phyloP scores from a whole-genome alignment of 2,888 invertebrate genomes.

The Spatulosminthurus flaviceps region DNA sequence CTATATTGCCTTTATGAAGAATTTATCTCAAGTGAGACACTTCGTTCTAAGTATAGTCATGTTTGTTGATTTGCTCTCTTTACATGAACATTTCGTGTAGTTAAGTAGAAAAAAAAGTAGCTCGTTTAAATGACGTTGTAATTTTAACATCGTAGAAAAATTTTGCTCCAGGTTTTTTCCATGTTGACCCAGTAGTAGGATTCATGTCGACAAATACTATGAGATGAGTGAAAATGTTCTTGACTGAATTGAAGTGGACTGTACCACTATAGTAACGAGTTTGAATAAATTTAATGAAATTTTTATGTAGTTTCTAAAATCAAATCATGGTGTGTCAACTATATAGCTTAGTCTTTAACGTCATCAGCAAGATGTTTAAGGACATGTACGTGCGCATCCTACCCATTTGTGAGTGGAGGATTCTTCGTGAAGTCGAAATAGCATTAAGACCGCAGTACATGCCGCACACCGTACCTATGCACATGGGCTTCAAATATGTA shows the following conservation, averaged over 20 bases:
- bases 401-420: too few relatives aligned
- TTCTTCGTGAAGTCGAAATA: too few relatives aligned
- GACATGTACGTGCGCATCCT: too few relatives aligned
- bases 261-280: too few relatives aligned
- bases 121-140: background rate
- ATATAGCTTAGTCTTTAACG: background rate
- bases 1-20: too few relatives aligned
- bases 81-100: background rate
- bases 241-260: background rate
- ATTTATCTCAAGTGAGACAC: too few relatives aligned
- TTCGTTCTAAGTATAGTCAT: too few relatives aligned
- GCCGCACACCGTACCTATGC: too few relatives aligned
- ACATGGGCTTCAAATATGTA: too few relatives aligned
- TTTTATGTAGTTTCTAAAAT: background rate
- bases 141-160: background rate
- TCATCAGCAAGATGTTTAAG: too few relatives aligned
- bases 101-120: background rate
- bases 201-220: background rate
- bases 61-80: too few relatives aligned
- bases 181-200: background rate
- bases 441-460: too few relatives aligned
- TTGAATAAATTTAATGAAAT: background rate
- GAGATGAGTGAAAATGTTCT: background rate
- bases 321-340: slow-evolving; percentile 14
- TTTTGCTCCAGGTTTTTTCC: background rate